Conservation (phyloP, 1,140 invertebrate genomes). For the Drepana arcuata region DNA sequence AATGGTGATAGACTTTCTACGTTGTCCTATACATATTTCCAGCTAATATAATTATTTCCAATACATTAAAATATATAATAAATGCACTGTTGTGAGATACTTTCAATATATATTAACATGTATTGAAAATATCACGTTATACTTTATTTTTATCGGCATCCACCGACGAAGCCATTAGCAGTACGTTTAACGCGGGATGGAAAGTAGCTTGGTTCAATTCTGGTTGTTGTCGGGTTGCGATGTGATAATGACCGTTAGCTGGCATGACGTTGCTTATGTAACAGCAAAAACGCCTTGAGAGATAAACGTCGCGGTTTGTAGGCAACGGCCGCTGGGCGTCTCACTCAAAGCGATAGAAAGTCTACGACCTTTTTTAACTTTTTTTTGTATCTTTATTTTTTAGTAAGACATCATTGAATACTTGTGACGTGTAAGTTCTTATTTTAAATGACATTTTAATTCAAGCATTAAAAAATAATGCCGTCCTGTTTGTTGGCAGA, state of each 20-base stretch:
- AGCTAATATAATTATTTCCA: too few relatives aligned
- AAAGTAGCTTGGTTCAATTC: neutral
- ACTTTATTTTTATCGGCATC: too few relatives aligned
- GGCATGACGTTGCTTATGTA: constrained; percentile 26
- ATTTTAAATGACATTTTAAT: neutral
- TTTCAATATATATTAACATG: neutral
- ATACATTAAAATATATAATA: too few relatives aligned
- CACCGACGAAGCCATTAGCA: too few relatives aligned
- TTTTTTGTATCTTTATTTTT: neutral
- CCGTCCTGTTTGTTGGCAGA: too few relatives aligned
- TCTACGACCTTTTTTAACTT: neutral
- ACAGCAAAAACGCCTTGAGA: constrained; percentile 14
- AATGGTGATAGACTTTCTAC: too few relatives aligned
- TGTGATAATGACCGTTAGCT: constrained; percentile 24
- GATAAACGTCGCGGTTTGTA: neutral
- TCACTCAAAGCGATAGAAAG: neutral
- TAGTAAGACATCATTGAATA: neutral
- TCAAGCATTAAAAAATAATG: too few relatives aligned
- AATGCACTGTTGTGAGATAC: neutral
- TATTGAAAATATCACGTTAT: neutral
- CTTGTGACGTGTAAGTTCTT: neutral
- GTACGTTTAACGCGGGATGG: neutral
- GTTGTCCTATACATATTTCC: too few relatives aligned
- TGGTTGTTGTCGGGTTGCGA: constrained; percentile 6
- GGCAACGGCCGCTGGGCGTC: neutral